These are phyloP conservation scores for Malachius bipustulatus DNA, from an alignment of 2,888 invertebrate species.

Conservation along the genomic window DNA sequence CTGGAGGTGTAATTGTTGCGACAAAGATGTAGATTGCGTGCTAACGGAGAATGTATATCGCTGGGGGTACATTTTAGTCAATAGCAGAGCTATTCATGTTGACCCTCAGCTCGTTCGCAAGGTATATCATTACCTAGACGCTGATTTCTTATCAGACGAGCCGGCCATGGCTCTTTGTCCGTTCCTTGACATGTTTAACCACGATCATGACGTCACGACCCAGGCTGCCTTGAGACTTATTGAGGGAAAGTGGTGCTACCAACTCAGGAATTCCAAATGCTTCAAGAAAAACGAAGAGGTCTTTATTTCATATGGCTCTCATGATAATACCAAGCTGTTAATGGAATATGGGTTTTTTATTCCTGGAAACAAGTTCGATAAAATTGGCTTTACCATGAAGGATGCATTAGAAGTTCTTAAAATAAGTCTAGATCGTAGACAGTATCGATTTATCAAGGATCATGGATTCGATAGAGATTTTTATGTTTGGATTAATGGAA, in stretches of 20 bases:
- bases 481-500: slow-evolving; percentile 47
- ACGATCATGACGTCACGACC: too few relatives aligned
- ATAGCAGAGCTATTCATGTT: slow-evolving; percentile 73
- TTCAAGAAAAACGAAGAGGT: slow-evolving; percentile 54
- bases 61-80: slow-evolving; percentile 77
- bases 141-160: slow-evolving; percentile 41
- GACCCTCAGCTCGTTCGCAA: slow-evolving; percentile 41
- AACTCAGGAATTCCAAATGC: slow-evolving; percentile 1
- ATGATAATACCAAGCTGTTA: slow-evolving; percentile 68
- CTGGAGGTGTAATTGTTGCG: slow-evolving; percentile 37
- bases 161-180: slow-evolving; percentile 70
- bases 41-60: slow-evolving; percentile 48
- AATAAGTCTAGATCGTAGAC: slow-evolving; percentile 19
- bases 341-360: slow-evolving; percentile 77
- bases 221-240: neutral
- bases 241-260: too few relatives aligned
- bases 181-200: slow-evolving; percentile 83
- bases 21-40: slow-evolving; percentile 35
- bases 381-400: neutral
- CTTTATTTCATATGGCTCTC: slow-evolving; percentile 80
- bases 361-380: slow-evolving; percentile 11
- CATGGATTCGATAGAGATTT: slow-evolving; percentile 48
- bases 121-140: slow-evolving; percentile 29
- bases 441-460: slow-evolving; percentile 48
- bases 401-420: neutral